Evolutionary conservation across 2,113 vertebrate species (phyloP), one percentile per base, ranked within the genome.

Genomic region (Hydrochoerus hydrochaeris): DNA sequence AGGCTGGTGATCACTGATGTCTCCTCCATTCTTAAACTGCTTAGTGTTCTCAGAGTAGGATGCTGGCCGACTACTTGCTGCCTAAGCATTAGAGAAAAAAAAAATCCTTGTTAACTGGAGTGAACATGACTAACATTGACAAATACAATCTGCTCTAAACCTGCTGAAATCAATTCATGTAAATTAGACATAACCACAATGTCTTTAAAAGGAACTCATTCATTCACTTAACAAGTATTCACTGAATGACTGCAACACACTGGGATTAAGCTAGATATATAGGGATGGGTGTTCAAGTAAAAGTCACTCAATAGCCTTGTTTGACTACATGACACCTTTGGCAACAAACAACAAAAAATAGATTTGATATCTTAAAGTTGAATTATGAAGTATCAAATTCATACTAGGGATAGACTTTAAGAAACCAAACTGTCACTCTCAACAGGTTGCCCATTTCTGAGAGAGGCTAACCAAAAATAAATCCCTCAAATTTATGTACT

Each of bases 121-220:
- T 58, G 86, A 94, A 84, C 77, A 71, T 82, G 92, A 92, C 80
- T 60, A 90, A 96, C 81, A 85, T 26, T 49, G 80, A 93, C 80
- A 94, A 81, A 87, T 63, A 57, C 28, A 5, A 65, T 35, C 44
- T 89, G n/a, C 38, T 96, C 30, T 58, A 54, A 71, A 89, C 44
- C 91, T 85, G 67, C 57, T 90, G 63, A 58, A 83, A 78, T 96
- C 90, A 82, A 88, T 88, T 96, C 63, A 88, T 95, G 84, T 91
- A 95, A 95, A 93, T 92, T 93, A 93, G 89, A 81, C 49, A 65
- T 95, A 90, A 49, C 94, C 96, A 91, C 69, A 54, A 7, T 65
- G 44, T 92, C 95, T 97, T 95, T 94, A 96, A 95, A 93, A 89
- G 65, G 78, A 85, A 60, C 46, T 89, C 71, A 87, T 81, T 81